Conservation (phyloP, 2,113 vertebrate genomes). For the Tragelaphus scriptus region DNA sequence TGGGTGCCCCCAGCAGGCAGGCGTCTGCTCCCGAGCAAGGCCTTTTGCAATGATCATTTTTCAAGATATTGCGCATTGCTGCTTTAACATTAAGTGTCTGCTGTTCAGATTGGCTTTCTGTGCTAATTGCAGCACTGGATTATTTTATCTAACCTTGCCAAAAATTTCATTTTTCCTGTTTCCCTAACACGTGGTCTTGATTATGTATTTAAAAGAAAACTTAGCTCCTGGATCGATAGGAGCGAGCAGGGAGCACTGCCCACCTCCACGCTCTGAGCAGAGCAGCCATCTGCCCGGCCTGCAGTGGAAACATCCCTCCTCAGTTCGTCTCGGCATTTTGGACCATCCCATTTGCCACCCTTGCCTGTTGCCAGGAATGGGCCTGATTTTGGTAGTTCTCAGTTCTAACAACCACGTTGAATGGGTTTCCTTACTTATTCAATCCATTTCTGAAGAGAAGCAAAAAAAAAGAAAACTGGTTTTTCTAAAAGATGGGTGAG, state of each 20-base stretch:
- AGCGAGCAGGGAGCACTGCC: accelerated
- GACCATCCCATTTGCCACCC: accelerated
- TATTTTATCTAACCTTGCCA: constrained; percentile 55
- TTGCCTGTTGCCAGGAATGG: accelerated
- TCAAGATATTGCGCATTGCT: constrained; percentile 30
- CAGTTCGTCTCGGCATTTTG: accelerated
- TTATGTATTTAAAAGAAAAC: constrained; percentile 19
- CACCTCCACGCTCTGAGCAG: accelerated
- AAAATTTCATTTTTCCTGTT: constrained; percentile 31
- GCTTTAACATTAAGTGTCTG: constrained; percentile 42
- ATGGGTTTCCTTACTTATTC: not conserved
- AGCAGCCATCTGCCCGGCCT: accelerated
- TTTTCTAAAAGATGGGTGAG: not conserved
- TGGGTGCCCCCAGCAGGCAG: not conserved
- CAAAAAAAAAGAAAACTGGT: not conserved
- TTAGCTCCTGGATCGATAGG: not conserved
- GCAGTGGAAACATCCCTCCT: accelerated
- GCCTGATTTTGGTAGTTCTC: not conserved
- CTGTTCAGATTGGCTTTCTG: constrained; percentile 15
- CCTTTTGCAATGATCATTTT: not conserved
- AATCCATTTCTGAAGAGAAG: not conserved
- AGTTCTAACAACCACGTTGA: too few relatives aligned
- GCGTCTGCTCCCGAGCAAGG: constrained; percentile 1
- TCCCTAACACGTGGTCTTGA: not conserved
- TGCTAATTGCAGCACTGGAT: constrained; percentile 35